Percentiles rank a stretch among this genome's conserved stretches.
phyloP scores from a whole-genome alignment of 2,797 vertebrate species.

The Toxotes lorentzi region DNA sequence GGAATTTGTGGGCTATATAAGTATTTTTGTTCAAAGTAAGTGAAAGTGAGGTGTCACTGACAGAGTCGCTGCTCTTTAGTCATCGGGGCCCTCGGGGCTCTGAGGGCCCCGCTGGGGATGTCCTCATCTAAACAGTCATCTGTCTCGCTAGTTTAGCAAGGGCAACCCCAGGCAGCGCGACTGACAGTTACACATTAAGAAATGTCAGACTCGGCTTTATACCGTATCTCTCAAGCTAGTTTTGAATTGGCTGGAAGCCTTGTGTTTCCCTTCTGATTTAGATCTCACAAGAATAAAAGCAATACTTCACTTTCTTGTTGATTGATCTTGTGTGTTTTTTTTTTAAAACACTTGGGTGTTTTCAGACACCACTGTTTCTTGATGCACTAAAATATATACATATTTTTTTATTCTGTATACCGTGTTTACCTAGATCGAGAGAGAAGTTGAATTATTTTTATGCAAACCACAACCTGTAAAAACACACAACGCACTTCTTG shows the following conservation, averaged over 20 bases:
- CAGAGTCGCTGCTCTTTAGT: conserved; percentile 70
- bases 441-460: background rate
- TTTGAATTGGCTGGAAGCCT: conserved; percentile 60
- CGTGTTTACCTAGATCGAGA: background rate
- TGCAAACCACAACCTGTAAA: background rate
- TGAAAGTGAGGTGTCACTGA: conserved; percentile 76
- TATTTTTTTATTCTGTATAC: conserved; percentile 6
- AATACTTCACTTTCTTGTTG: conserved; percentile 35
- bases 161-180: conserved; percentile 66
- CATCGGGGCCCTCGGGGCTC: conserved; percentile 58
- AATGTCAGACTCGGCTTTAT: conserved; percentile 63
- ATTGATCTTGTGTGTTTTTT: conserved; percentile 36
- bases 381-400: background rate
- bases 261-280: conserved; percentile 43
- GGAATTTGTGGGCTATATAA: conserved; percentile 71
- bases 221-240: conserved; percentile 56
- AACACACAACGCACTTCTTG: background rate
- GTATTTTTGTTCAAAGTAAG: conserved; percentile 71
- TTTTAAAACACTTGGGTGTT: conserved; percentile 5
- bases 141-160: conserved; percentile 77
- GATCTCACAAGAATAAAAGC: conserved; percentile 38
- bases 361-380: background rate
- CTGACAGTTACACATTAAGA: conserved; percentile 73
- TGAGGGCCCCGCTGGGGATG: conserved; percentile 64
- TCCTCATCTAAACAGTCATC: conserved; percentile 80